Base-by-base conservation (phyloP, 1,140 invertebrate species). In the Microplitis demolitor region DNA sequence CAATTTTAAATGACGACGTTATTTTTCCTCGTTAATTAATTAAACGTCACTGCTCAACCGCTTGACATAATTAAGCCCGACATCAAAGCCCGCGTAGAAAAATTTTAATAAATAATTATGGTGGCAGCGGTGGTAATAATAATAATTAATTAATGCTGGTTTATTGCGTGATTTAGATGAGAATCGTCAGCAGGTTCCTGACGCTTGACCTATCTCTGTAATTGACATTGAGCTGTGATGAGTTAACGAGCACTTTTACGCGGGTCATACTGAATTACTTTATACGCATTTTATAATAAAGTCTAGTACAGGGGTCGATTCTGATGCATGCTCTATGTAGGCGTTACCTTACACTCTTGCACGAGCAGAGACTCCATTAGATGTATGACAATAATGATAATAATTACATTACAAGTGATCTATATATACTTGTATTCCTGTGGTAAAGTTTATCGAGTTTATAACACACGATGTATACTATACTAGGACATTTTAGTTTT, bases 191-290 rank as follows among this genome's bases (percentile, higher is more conserved):
- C 50, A 31, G 14, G 16, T 13, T 67, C 6, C 13, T 16, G 35
- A 67, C 66, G 66, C 66, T 67, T 67, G 66, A 67, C 66, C 66
- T 67, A 67, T 67, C 66, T 67, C 50, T 54, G 66, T 67, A 67
- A 67, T 67, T 67, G 66, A 67, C 66, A 67, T 67, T 67, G 66
- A 67, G 66, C 66, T 51, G 66, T 67, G 66, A 67, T 67, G 66
- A 67, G 66, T 67, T 67, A 67, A 67, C 66, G 45, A 67, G 66
- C 66, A 67, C 66, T 67, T 50, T 53, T 45, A 45, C 51, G 14
- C 66, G 51, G 66, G 62, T 45, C 39, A 50, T 64, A 16, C n/a
- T 9, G 34, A 34, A 37, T 64, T 35, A 64, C 62, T 64, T 64
- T 64, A 64, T 50, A 45, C 66, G 45, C 13, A 9, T 64, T 35